These are phyloP conservation scores for Picathartes gymnocephalus DNA, from an alignment of 2,113 vertebrate genomes.

Conservation along the genomic window DNA sequence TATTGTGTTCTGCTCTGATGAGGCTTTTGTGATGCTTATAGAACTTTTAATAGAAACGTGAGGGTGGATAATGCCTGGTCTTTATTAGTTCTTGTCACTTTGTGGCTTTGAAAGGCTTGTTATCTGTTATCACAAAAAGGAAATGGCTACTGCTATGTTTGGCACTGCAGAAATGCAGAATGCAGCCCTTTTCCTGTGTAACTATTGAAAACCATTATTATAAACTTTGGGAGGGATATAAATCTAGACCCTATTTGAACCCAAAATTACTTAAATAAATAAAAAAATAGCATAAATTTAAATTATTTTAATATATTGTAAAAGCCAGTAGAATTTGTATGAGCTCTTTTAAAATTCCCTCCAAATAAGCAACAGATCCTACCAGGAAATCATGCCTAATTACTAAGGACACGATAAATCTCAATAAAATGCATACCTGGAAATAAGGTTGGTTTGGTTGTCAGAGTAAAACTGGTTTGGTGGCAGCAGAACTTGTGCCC, in stretches of 20 bases:
- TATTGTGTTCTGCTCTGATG: not conserved
- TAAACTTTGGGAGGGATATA: not conserved
- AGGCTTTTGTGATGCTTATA: not conserved
- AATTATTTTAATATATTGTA: not conserved
- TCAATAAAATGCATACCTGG: not conserved
- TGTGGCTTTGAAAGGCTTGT: slow-evolving; percentile 26
- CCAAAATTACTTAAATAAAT: not conserved
- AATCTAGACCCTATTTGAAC: not conserved
- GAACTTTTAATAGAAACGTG: not conserved
- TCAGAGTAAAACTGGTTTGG: not conserved
- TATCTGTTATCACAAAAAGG: not conserved
- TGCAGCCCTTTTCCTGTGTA: not conserved
- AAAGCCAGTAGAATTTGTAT: not conserved
- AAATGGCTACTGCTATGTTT: not conserved
- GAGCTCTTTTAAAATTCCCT: not conserved
- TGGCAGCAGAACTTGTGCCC: not conserved
- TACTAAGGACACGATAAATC: not conserved
- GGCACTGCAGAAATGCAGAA: slow-evolving; percentile 6
- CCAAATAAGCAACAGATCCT: not conserved
- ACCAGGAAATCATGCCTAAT: not conserved
- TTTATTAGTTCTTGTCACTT: slow-evolving; percentile 41
- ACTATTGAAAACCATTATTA: not conserved
- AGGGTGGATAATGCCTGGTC: not conserved
- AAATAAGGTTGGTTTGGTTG: not conserved
- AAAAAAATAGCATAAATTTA: not conserved